These are phyloP conservation scores for Parazoanthus darwini DNA, from an alignment of 92 coral and sea anemone genomes.

Conservation along the genomic window DNA sequence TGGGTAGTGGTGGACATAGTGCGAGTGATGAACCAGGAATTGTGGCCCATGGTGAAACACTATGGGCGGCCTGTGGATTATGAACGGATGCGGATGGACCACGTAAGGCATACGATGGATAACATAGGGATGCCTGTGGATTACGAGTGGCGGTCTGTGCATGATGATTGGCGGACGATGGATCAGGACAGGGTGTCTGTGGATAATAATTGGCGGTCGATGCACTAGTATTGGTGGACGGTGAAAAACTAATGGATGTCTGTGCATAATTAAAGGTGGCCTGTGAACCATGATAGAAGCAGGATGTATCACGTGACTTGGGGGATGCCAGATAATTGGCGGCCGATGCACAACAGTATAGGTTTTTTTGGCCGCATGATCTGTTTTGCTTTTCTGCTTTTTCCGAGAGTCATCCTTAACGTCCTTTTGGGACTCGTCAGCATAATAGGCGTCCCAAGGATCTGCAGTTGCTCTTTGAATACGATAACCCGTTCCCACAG, in stretches of 20 bases:
- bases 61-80: slow-evolving; percentile 93
- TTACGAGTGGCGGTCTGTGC: slow-evolving; percentile 87
- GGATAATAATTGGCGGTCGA: slow-evolving; percentile 94
- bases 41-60: slow-evolving; percentile 87
- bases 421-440: slow-evolving; percentile 44
- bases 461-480: slow-evolving; percentile 58
- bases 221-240: slow-evolving; percentile 92
- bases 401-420: slow-evolving; percentile 8
- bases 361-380: slow-evolving; percentile 77
- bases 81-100: slow-evolving; percentile 86
- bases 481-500: slow-evolving; percentile 50
- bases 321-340: slow-evolving; percentile 98
- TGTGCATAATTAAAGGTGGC: slow-evolving; percentile 93
- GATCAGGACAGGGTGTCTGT: slow-evolving; percentile 82
- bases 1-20: slow-evolving; percentile 87
- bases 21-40: slow-evolving; percentile 81
- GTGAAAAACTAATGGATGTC: slow-evolving; percentile 92
- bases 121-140: slow-evolving; percentile 83
- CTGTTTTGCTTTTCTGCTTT: slow-evolving; percentile 49
- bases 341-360: slow-evolving; percentile 89
- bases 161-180: slow-evolving; percentile 90
- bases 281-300: slow-evolving; percentile 95
- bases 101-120: slow-evolving; percentile 94
- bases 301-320: slow-evolving; percentile 95
- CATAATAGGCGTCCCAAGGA: slow-evolving; percentile 55